Base-by-base conservation (phyloP, 1,140 invertebrate genomes). In the Popillia japonica region DNA sequence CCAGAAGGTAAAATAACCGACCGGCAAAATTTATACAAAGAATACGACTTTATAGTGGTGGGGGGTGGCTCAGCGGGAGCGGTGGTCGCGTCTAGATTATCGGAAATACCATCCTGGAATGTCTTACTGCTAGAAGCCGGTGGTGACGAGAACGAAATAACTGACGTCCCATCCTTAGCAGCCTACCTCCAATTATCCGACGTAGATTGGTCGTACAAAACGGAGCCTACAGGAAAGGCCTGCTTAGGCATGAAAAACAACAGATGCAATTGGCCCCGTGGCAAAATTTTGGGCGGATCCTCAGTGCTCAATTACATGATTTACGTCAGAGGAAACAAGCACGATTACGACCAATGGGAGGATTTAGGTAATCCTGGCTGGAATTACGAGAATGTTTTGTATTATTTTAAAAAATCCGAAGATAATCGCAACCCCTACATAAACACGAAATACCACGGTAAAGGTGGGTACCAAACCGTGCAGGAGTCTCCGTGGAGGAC, bases 241-340 rank as follows among this genome's bases (percentile, higher is more conserved):
- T 96, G 95, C 81, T 87, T 96, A 64, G 86, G 86, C 2, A 92
- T 92, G 89, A 92, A 93, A 81, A 92, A 92, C 72, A 91, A 91
- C 61, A 89, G 93, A 42, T 96, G 94, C 85, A 95, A 94, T 82
- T 96, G 94, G 94, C 94, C 95, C 0, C 86, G 94, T 48, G 95
- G 94, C 10, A 96, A 95, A 84, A 94, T 96, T 0, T 87, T 96
- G 0, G 97, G 97, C 1, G 97, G 97, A 0, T 96, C 95, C 0
- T 95, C 94, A 64, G 95, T 96, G 0, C 88, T 99, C 0, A 99
- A 99, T 85, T 98, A 98, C 82, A 98, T 99, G 97, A 90, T 98
- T 0, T 99, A 99, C 85, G 95, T 97, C 0, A 88, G 97, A 79
- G 97, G 94, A 68, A 94, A 93, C 87, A 90, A 88, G 80, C 87